Percentiles rank a stretch among this genome's conserved stretches.
Conservation (phyloP, 2,797 vertebrate genomes). For the Notolabrus celidotus region DNA sequence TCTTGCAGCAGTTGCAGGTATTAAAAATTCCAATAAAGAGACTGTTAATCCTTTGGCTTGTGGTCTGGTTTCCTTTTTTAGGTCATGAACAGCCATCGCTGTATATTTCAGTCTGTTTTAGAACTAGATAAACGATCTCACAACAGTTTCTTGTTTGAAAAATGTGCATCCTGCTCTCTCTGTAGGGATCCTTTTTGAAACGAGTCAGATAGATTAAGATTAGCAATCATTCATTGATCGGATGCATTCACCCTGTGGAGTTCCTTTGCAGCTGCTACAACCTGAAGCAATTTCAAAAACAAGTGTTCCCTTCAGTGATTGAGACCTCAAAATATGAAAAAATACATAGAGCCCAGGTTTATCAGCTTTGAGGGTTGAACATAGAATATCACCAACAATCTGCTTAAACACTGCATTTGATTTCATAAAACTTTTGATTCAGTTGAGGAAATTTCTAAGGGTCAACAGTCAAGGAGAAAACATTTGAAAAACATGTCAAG, state of each 20-base stretch:
- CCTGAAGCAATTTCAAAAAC: neutral
- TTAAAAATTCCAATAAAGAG: no score
- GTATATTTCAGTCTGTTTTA: no score
- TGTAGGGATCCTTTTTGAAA: no score
- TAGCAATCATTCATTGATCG: neutral
- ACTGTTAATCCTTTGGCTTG: no score
- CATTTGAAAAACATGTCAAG: constrained; percentile 58
- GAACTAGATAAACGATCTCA: no score
- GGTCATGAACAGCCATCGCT: no score
- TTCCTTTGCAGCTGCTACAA: neutral
- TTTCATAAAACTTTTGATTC: constrained; percentile 26
- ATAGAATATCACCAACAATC: constrained; percentile 63
- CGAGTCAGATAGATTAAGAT: no score
- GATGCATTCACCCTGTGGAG: neutral
- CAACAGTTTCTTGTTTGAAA: no score
- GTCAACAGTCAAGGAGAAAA: constrained; percentile 61
- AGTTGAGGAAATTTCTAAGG: constrained; percentile 38
- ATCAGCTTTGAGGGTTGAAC: constrained; percentile 44
- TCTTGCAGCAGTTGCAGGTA: no score
- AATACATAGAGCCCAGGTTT: neutral
- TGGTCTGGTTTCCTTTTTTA: no score
- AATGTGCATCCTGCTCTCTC: no score
- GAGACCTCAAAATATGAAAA: neutral
- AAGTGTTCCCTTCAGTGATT: neutral
- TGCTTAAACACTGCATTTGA: constrained; percentile 42